phyloP scores from a whole-genome alignment of 2,797 vertebrate genomes.

The Gambelia wislizenii region DNA sequence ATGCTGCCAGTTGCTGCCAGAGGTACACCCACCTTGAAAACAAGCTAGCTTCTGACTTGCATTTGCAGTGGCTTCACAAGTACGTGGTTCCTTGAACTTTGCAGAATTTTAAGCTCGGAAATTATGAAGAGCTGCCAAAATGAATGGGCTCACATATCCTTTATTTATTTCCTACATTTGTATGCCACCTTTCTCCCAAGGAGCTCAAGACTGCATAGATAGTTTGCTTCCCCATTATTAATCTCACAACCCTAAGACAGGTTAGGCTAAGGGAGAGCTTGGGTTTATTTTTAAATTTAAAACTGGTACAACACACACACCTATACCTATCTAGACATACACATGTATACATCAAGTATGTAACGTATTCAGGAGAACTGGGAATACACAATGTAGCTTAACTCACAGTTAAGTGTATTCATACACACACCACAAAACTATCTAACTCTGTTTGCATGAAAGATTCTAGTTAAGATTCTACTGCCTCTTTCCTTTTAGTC shows the following conservation, averaged over 20 bases:
- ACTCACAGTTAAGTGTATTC: background rate
- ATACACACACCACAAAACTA: background rate
- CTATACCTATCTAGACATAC: background rate
- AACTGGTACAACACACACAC: background rate
- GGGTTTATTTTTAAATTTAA: background rate
- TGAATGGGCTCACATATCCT: background rate
- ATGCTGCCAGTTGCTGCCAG: background rate
- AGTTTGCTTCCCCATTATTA: too few species aligned
- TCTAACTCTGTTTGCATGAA: background rate
- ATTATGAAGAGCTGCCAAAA: background rate
- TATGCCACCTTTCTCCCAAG: too few species aligned
- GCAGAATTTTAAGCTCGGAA: background rate
- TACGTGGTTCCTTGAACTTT: background rate
- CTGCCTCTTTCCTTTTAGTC: background rate
- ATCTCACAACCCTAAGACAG: too few species aligned
- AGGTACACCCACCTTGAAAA: background rate
- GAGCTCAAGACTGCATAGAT: too few species aligned
- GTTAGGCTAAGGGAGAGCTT: background rate
- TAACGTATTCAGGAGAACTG: background rate
- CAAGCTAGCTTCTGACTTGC: background rate
- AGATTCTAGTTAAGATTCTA: background rate
- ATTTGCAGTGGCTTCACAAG: background rate
- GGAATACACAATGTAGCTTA: background rate
- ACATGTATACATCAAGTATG: background rate
- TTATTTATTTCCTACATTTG: too few species aligned